Base-by-base conservation (phyloP, 2,888 invertebrate genomes). In the Spialia ferax region DNA sequence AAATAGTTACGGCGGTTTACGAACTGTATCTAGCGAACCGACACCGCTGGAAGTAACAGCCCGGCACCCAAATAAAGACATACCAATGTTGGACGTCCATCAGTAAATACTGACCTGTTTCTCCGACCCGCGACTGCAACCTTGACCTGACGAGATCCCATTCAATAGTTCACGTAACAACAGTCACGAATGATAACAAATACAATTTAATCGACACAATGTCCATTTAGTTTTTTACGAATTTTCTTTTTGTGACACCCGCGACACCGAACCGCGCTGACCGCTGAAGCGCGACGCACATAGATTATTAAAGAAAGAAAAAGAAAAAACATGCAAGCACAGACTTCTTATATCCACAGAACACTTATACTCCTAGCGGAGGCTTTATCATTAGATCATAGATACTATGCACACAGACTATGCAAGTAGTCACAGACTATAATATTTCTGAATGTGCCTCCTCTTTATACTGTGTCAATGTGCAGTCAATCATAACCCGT, bases 51-150 rank as follows among this genome's bases (percentile, higher is more conserved):
- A 86, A 22, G 75, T 74, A 73, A 69, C 75, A 77, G 80, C 84
- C 84, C 81, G 85, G 85, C 79, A 77, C 78, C 92, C 88, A 91
- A 92, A 90, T 92, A 89, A 86, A 92, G 91, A 80, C 85, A 88
- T 85, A 81, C 81, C 85, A 84, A 78, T 85, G 85, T 18, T 8
- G 20, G 20, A 76, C 78, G 76, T 82, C 77, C 77, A 77, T 73
- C 77, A 77, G 73, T 60, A 54, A 74, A 75, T 72, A 84, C 84
- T 89, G 83, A 93, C 92, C 91, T 90, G 82, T 83, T 80, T 83
- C 71, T 72, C 73, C 75, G 75, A 78, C 78, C 77, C 72, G 75
- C 78, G 69, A 73, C 77, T 74, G 75, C 80, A 74, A 76, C 75
- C 75, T 75, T 71, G 71, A 74, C 71, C 71, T 73, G 79, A 77